Percentiles rank a stretch among this genome's conserved stretches.
Evolutionary conservation across 2,888 invertebrate genomes (phyloP).

Genomic region (Ceraclea dissimilis): DNA sequence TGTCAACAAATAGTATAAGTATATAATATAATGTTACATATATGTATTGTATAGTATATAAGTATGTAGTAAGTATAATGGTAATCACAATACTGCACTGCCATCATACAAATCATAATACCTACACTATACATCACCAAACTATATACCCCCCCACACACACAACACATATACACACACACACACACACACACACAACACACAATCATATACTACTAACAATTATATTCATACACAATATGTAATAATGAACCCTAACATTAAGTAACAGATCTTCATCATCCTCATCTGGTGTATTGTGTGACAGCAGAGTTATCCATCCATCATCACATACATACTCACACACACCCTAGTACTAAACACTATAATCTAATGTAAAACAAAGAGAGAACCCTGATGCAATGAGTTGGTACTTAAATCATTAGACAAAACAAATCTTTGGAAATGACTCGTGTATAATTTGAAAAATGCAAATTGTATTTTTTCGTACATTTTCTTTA

Average conservation of each 20-base stretch:
- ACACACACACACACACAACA: no score
- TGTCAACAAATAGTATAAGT: slow-evolving; percentile 3
- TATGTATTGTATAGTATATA: not conserved
- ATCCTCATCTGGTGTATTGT: not conserved
- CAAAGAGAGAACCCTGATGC: slow-evolving; percentile 25
- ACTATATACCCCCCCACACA: not conserved
- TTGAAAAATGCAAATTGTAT: slow-evolving; percentile 25
- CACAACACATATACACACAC: not conserved
- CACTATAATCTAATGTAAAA: slow-evolving; percentile 7
- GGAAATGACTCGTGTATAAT: slow-evolving; percentile 25
- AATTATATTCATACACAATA: no score
- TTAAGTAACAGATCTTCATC: not conserved
- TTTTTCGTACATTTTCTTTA: slow-evolving; percentile 18
- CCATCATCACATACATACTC: not conserved
- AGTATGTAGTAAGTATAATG: no score
- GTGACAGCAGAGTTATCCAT: not conserved
- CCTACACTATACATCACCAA: not conserved
- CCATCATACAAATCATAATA: not conserved
- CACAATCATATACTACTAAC: no score
- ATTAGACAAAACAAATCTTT: slow-evolving; percentile 26
- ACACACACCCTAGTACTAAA: not conserved
- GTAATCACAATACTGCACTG: no score
- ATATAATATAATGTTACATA: not conserved
- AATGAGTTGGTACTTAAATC: slow-evolving; percentile 25
- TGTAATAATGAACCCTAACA: no score